Conservation (phyloP, 2,797 vertebrate genomes). For the Anguilla anguilla region DNA sequence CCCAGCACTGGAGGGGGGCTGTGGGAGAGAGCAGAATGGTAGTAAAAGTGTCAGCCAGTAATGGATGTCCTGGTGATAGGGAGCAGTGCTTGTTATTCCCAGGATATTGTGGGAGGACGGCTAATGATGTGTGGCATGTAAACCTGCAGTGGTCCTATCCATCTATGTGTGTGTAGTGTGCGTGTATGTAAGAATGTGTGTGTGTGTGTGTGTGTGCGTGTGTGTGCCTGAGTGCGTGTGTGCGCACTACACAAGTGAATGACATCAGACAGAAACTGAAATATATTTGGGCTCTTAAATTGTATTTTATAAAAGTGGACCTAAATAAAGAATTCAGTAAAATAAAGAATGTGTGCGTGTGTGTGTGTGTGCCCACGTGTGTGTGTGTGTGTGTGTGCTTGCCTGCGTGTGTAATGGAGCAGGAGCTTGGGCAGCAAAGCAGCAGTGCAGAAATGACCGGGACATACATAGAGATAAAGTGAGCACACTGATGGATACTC, state of each 20-base stretch:
- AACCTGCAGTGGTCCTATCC: neutral
- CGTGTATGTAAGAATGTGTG: neutral
- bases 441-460: neutral
- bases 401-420: neutral
- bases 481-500: neutral
- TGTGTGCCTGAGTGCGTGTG: neutral
- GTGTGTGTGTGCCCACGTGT: neutral
- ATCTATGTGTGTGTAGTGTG: neutral
- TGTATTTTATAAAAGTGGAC: too few species aligned
- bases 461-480: neutral
- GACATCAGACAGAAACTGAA: too few species aligned
- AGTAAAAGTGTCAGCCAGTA: neutral
- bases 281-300: too few species aligned
- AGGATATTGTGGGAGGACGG: constrained; percentile 4
- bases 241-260: neutral
- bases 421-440: neutral
- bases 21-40: neutral
- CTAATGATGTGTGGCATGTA: constrained; percentile 4
- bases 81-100: neutral
- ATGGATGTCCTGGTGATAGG: neutral
- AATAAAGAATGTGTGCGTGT: neutral
- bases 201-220: neutral
- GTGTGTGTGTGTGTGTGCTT: neutral
- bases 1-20: neutral
- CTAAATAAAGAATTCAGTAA: too few species aligned